Evolutionary conservation across 1,140 invertebrate species (phyloP).

Genomic region (Patella vulgata): DNA sequence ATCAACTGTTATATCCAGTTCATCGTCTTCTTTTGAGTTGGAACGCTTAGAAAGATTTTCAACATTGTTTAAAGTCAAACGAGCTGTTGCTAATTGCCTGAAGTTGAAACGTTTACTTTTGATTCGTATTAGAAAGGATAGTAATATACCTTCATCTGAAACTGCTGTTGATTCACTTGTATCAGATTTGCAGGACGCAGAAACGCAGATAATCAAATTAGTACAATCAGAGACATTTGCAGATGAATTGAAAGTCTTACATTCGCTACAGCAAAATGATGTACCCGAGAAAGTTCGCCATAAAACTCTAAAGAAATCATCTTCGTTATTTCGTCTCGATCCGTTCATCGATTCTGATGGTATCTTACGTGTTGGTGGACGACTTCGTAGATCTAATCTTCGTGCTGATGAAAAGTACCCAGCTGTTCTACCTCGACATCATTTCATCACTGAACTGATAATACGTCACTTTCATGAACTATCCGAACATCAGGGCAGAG

Average conservation of each 20-base stretch:
- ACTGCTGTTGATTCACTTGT: slow-evolving; percentile 11
- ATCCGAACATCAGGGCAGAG: slow-evolving; percentile 27
- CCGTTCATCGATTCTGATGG: slow-evolving; percentile 17
- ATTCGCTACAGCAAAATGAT: no score
- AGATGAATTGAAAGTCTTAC: slow-evolving; percentile 12
- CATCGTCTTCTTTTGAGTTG: background rate
- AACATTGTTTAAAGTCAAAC: background rate
- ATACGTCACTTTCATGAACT: slow-evolving; percentile 15
- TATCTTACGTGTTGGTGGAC: slow-evolving; percentile 20
- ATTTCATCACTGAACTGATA: slow-evolving; percentile 19
- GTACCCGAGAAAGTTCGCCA: no score
- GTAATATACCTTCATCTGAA: no score
- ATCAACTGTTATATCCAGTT: background rate
- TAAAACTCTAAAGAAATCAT: no score
- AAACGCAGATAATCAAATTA: slow-evolving; percentile 9
- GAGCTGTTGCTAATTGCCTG: slow-evolving; percentile 14
- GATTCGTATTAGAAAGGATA: no score
- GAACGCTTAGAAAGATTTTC: slow-evolving; percentile 9
- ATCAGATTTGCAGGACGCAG: slow-evolving; percentile 11
- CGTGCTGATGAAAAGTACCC: slow-evolving; percentile 2
- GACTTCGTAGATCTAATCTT: slow-evolving; percentile 15
- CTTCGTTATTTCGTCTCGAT: slow-evolving; percentile 13
- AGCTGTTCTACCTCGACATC: slow-evolving; percentile 17
- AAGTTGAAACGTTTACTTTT: slow-evolving; percentile 14
- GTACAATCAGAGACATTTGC: slow-evolving; percentile 22